These are phyloP conservation scores for Gnathonemus echidnorhynchus DNA, from an alignment of 2,113 vertebrate species.

Conservation along the genomic window DNA sequence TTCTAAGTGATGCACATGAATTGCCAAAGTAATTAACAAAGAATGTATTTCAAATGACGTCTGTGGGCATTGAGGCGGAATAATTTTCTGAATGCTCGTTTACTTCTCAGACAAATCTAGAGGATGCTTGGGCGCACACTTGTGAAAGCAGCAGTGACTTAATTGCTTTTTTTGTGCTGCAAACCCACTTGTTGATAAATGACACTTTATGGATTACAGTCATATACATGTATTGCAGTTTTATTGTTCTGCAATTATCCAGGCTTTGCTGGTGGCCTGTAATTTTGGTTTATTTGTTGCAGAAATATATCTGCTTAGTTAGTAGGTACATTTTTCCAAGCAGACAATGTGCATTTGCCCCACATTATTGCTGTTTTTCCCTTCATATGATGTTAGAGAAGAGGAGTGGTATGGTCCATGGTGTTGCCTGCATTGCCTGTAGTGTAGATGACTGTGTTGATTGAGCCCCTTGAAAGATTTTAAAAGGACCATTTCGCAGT, in stretches of 20 bases:
- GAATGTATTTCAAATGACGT: constrained; percentile 25
- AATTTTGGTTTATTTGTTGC: neutral
- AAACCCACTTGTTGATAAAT: constrained; percentile 22
- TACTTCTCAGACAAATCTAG: neutral
- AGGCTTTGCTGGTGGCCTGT: neutral
- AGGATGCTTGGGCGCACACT: constrained; percentile 10
- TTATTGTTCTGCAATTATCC: constrained; percentile 20
- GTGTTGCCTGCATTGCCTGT: neutral
- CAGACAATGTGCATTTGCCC: neutral
- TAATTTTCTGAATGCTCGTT: constrained; percentile 19
- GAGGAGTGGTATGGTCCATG: neutral
- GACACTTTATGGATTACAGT: constrained; percentile 17
- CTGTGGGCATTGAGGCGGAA: constrained; percentile 22
- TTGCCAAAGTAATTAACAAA: constrained; percentile 37
- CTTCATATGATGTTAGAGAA: neutral
- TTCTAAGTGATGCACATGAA: constrained; percentile 15
- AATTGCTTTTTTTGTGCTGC: constrained; percentile 32
- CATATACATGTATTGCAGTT: constrained; percentile 19
- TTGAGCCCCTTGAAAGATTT: neutral
- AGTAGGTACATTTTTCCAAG: neutral
- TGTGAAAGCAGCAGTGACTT: constrained; percentile 14
- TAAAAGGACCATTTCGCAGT: neutral
- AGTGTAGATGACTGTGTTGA: neutral
- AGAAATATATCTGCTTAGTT: neutral
- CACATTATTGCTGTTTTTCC: neutral